Percentiles rank a stretch among this genome's conserved stretches.
phyloP scores from a whole-genome alignment of 2,888 invertebrate genomes.

The Caenorhabditis afra region DNA sequence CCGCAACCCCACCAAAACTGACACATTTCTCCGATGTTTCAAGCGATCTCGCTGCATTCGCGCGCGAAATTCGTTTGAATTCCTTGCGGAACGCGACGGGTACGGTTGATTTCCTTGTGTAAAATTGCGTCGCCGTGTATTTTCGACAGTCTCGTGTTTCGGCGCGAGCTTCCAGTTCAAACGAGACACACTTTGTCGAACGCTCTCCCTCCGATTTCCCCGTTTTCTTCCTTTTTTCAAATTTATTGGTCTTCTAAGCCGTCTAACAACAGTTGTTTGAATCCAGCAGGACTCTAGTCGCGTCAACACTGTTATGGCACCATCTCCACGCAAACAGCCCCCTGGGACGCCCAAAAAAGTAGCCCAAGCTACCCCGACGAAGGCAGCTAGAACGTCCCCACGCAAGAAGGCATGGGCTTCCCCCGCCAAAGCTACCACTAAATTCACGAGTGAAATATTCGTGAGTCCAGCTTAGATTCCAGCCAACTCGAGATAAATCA shows the following conservation, averaged over 20 bases:
- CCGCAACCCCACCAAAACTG: too few species aligned
- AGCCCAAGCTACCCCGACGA: constrained; percentile 54
- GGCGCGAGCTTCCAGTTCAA: constrained; percentile 40
- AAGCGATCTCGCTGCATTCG: too few species aligned
- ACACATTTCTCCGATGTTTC: constrained; percentile 5
- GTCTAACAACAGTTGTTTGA: too few species aligned
- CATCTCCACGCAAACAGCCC: constrained; percentile 52
- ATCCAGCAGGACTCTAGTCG: constrained; percentile 10
- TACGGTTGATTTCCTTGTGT: constrained; percentile 10
- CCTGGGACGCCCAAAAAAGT: constrained; percentile 48
- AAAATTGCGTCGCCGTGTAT: constrained; percentile 32
- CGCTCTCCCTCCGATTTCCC: not conserved
- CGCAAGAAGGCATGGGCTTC: constrained; percentile 72
- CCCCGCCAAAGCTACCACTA: constrained; percentile 55
- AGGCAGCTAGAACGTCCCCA: constrained; percentile 64
- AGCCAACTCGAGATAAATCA: not conserved
- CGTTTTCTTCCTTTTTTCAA: not conserved
- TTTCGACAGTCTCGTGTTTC: constrained; percentile 27
- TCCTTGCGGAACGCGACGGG: not conserved
- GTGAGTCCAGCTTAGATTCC: constrained; percentile 37
- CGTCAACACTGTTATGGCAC: constrained; percentile 28
- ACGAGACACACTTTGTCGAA: not conserved
- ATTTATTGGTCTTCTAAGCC: not conserved
- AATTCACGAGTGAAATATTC: constrained; percentile 50
- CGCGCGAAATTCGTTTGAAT: too few species aligned